Evolutionary conservation across 2,797 vertebrate genomes (phyloP), one percentile per base, ranked within the genome.

Genomic region (Coregonus ussuriensis): DNA sequence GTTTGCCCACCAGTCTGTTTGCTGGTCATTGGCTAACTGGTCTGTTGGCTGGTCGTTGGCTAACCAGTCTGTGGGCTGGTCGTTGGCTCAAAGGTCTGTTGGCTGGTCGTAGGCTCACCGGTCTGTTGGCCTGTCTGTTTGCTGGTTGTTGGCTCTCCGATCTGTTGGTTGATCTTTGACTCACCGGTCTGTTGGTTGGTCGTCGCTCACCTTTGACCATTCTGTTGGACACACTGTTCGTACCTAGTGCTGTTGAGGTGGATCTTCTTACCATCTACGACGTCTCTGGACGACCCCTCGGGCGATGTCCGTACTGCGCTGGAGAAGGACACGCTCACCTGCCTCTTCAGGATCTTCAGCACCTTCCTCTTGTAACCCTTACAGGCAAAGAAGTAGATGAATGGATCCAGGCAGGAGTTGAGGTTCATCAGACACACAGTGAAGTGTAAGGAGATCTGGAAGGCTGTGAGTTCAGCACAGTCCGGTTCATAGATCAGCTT

Each of bases 371-470:
- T 99, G 89, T 99, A 99, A 84, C 98, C 98, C 90, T 97, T 98
- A 77, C 98, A 99, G 67, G 98, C 97, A 70, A 99, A 99, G 91
- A 99, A 99, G 86, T 99, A 99, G 85, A 99, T 96, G 52, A 99
- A 98, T 1, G 98, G 98, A 85, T 99, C 98, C 88, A 99, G 89
- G 80, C 96, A 97, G 86, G 96, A 94, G 87, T 99, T 99, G 81
- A 99, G 93, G 88, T 99, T 98, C 98, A 99, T 99, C 78, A 99
- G 92, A 78, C 95, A 95, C 33, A 99, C 96, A 0, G 96, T 98
- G 80, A 96, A 79, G 84, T 99, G 98, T 85, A 99, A 94, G 0
- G 96, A 96, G 73, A 98, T 92, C 92, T 99, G 97, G 87, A 99
- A 99, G 2, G 93, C 82, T 0, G 95, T 93, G 11, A 88, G 92